These are phyloP conservation scores for Caenorhabditis zanzibari DNA, from an alignment of 2,888 invertebrate genomes.

Conservation along the genomic window DNA sequence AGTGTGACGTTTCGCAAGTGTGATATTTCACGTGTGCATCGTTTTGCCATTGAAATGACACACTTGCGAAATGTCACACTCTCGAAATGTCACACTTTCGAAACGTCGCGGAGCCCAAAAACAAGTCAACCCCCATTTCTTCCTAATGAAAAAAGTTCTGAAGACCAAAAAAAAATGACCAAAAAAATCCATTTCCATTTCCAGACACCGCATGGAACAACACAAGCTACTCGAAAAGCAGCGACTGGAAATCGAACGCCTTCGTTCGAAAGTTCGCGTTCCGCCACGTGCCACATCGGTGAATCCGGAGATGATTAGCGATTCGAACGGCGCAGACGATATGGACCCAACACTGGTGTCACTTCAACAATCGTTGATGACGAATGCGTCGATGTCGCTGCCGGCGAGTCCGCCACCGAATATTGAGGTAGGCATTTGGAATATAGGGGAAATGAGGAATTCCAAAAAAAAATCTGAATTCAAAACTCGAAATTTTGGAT, in stretches of 20 bases:
- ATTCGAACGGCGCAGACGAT: not conserved
- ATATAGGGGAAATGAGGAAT: not conserved
- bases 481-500: too few relatives aligned
- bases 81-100: too few relatives aligned
- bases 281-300: slow-evolving; percentile 52
- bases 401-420: slow-evolving; percentile 63
- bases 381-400: slow-evolving; percentile 50
- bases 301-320: slow-evolving; percentile 45
- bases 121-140: too few relatives aligned
- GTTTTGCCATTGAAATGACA: too few relatives aligned
- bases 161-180: too few relatives aligned
- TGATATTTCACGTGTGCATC: too few relatives aligned
- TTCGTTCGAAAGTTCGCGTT: slow-evolving; percentile 54
- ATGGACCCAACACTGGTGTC: slow-evolving; percentile 22
- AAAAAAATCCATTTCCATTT: too few relatives aligned
- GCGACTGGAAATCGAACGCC: slow-evolving; percentile 66
- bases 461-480: too few relatives aligned
- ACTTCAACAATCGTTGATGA: slow-evolving; percentile 13
- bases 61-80: too few relatives aligned
- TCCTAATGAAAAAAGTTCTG: too few relatives aligned
- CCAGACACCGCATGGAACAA: slow-evolving; percentile 69
- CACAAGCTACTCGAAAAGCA: slow-evolving; percentile 70
- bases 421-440: slow-evolving; percentile 42
- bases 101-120: too few relatives aligned
- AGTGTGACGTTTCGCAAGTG: too few relatives aligned